Percentiles rank a stretch among this genome's conserved stretches.
These are phyloP conservation scores for Sebastes schlegelii DNA, from an alignment of 2,113 vertebrate species.

Conservation along the genomic window DNA sequence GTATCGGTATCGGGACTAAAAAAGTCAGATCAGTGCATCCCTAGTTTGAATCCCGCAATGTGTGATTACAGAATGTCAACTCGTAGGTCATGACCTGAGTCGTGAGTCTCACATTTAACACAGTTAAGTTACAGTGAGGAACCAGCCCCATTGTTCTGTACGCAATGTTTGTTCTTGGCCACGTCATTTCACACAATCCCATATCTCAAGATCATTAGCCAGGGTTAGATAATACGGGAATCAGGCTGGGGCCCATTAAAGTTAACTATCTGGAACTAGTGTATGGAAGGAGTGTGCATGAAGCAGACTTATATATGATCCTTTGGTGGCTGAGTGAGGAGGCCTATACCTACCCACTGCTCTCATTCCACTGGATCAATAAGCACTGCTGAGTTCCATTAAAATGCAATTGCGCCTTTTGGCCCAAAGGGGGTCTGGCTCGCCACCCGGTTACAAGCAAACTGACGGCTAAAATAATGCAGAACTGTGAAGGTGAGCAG, in stretches of 20 bases:
- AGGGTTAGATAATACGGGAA: slow-evolving; percentile 34
- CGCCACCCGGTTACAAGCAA: slow-evolving; percentile 55
- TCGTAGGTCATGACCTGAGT: background rate
- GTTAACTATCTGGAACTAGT: slow-evolving; percentile 48
- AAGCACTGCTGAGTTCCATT: slow-evolving; percentile 67
- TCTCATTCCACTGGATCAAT: slow-evolving; percentile 66
- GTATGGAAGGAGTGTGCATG: slow-evolving; percentile 2
- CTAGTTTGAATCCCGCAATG: background rate
- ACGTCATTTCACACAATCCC: slow-evolving; percentile 22
- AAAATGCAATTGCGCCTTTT: slow-evolving; percentile 65
- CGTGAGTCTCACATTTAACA: background rate
- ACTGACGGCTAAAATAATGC: slow-evolving; percentile 67
- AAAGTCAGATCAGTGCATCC: too few relatives aligned
- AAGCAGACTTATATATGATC: slow-evolving; percentile 41
- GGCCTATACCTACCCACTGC: slow-evolving; percentile 14
- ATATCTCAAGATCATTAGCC: slow-evolving; percentile 44
- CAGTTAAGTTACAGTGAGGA: background rate
- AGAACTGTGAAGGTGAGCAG: slow-evolving; percentile 65
- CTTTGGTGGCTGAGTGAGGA: background rate
- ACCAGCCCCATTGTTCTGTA: slow-evolving; percentile 6
- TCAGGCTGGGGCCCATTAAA: slow-evolving; percentile 27
- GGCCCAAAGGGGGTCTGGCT: slow-evolving; percentile 58
- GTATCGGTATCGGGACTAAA: too few relatives aligned
- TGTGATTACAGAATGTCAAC: background rate
- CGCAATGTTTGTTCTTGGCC: slow-evolving; percentile 42